These are phyloP conservation scores for Drosophila auraria DNA, from an alignment of 1,140 invertebrate species.

Conservation along the genomic window DNA sequence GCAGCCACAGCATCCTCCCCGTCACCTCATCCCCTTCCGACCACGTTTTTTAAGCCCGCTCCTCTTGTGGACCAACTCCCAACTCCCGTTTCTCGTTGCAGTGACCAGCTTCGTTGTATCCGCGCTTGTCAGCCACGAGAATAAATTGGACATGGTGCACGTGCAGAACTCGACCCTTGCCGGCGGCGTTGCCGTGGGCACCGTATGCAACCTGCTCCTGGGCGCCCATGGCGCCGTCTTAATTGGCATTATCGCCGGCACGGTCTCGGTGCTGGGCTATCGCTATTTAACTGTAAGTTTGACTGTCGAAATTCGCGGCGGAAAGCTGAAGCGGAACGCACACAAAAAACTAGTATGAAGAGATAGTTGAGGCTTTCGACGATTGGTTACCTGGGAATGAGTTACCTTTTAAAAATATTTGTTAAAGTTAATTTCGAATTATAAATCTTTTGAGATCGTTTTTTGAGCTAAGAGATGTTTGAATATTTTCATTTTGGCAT, in stretches of 20 bases:
- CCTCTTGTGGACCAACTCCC: slow-evolving; percentile 10
- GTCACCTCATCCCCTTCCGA: neutral
- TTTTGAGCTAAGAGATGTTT: too few relatives aligned
- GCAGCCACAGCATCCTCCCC: slow-evolving; percentile 10
- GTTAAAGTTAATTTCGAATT: neutral
- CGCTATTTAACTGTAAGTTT: slow-evolving; percentile 92
- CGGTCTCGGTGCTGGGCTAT: slow-evolving; percentile 94
- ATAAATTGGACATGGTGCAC: slow-evolving; percentile 96
- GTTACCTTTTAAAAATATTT: neutral
- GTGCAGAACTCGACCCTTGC: slow-evolving; percentile 96
- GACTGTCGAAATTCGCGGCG: slow-evolving; percentile 22
- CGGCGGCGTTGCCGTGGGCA: slow-evolving; percentile 89
- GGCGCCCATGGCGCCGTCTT: slow-evolving; percentile 93
- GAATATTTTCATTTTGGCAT: neutral
- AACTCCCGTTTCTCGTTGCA: slow-evolving; percentile 82
- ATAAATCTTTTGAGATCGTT: too few relatives aligned
- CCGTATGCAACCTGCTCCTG: slow-evolving; percentile 92
- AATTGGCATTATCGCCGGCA: slow-evolving; percentile 92
- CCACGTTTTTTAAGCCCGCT: neutral
- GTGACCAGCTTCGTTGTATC: slow-evolving; percentile 94
- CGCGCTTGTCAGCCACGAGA: slow-evolving; percentile 90
- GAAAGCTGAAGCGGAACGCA: slow-evolving; percentile 5
- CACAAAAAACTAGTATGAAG: slow-evolving; percentile 11
- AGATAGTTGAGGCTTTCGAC: neutral
- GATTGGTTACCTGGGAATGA: neutral